Evolutionary conservation across 35 echinoderm and acorn worm genomes (phyloP), one percentile per base, ranked within the genome.

Genomic region (Heliocidaris tuberculata): DNA sequence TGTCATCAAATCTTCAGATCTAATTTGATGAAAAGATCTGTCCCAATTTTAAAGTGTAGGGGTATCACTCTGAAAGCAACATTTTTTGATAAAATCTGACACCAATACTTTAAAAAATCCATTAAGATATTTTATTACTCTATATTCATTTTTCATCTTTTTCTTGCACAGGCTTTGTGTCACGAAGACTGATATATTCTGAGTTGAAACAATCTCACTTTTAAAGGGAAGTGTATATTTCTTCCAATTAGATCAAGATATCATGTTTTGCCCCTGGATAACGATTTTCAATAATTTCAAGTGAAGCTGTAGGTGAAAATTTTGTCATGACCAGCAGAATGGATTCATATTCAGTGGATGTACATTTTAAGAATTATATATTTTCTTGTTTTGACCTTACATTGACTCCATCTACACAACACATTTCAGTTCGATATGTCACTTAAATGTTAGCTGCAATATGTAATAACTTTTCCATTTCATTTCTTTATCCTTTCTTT

Each of bases 51-150:
- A 16, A 71, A 24, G 19, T 78, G 27, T n/a, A 0, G 27, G 65
- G 65, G 19, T 78, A 78, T 78, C 8, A 78, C 65, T n/a, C 27
- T 78, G 5, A 78, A 78, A n/a, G 27, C 19, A 78, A 78, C 0
- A 78, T 27, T 27, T n/a, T 27, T 19, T 78, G 19, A 78, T 78
- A 78, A 78, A 78, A 8, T 78, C 15, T 78, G 65, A 78, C 65
- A 78, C 7, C 65, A 78, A 78, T 17, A 78, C 65, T 29, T 17
- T 78, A 12, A 78, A 12, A 78, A 78, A 78, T 78, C 7, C 65
- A 78, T 78, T 78, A 78, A 78, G 65, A 78, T 78, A 78, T 78
- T 78, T 78, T 6, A 78, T 78, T 78, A 78, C 65, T 78, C 27
- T 11, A n/a, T 78, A 78, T n/a, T 78, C 21, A 7, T n/a, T 4